phyloP scores from a whole-genome alignment of 2,888 invertebrate species.

The Euzophera pinguis region DNA sequence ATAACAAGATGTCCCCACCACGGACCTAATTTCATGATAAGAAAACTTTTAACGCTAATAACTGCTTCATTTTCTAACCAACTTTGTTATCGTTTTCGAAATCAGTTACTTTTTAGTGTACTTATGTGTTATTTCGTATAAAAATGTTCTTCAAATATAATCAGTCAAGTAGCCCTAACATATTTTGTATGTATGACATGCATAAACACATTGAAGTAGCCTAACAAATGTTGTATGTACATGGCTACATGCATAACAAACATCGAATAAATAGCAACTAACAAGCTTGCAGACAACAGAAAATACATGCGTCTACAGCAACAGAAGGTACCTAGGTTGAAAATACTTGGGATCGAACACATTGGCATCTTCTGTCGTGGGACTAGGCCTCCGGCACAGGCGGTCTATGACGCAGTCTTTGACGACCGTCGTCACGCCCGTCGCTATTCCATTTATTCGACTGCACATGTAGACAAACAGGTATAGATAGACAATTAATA shows the following conservation, averaged over 20 bases:
- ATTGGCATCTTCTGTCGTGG: slow-evolving; percentile 58
- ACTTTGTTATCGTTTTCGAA: no score
- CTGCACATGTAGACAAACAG: slow-evolving; percentile 48
- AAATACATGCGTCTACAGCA: slow-evolving; percentile 57
- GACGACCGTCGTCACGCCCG: slow-evolving; percentile 84
- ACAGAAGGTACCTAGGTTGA: slow-evolving; percentile 82
- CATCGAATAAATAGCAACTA: not conserved
- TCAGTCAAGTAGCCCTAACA: no score
- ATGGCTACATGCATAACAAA: not conserved
- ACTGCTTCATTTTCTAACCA: no score
- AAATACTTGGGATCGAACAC: slow-evolving; percentile 83
- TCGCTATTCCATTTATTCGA: slow-evolving; percentile 85
- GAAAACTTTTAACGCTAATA: no score
- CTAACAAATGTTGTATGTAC: no score
- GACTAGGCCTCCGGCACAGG: slow-evolving; percentile 70
- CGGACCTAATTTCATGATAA: no score
- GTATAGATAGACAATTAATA: not conserved
- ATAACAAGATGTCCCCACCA: no score
- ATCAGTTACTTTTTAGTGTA: no score
- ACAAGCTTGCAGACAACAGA: slow-evolving; percentile 25
- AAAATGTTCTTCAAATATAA: no score
- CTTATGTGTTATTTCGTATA: no score
- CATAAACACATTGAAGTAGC: no score
- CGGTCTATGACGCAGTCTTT: slow-evolving; percentile 84
- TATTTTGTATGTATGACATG: no score